Evolutionary conservation across 2,888 invertebrate genomes (phyloP), one percentile per base, ranked within the genome.

Genomic region (Cosmorhoe ocellata): DNA sequence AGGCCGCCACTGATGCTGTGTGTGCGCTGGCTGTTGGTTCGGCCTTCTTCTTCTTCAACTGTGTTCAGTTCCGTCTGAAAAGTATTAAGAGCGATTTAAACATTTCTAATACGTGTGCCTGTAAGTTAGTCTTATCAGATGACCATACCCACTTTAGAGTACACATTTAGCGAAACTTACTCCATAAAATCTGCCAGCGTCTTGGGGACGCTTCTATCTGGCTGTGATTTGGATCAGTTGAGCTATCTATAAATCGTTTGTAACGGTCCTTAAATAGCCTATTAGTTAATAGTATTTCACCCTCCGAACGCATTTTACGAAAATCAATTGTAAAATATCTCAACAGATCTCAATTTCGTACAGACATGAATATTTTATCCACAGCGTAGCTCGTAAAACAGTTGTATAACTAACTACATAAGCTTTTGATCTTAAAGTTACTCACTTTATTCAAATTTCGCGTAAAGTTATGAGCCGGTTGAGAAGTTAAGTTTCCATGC

Each of bases 1-100:
- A 94, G 81, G 11, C 94, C 94, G 9, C 94, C 94, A 22, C 92
- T 92, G 51, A 94, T 91, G 71, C 94, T 94, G 0, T 93, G 93
- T 5, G 94, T 93, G 26, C 93, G 71, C 31, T 71, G 70, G 36
- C 78, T 72, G 8, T 61, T 55, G 8, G 63, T 49, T 11, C 74
- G 61, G 4, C 73, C 79, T 70, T 90, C 89, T 64, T 89, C 89
- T 64, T 89, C 90, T 60, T 88, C 88, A 0, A 89, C 85, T 5
- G 84, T 84, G 63, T 89, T 88, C 1, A 89, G 69, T 64, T 90
- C 90, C 38, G 76, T 79, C 90, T 90, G 79, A 6, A 67, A 74
- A 51, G 8, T 24, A n/a, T n/a, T n/a, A 14, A 2, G 18, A 5
- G 24, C 6, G 18, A 3, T 18, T 3, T 2, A 18, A 18, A 18